A percentile compares a stretch with the other conserved stretches of the same genome.
Conservation (phyloP, 2,888 invertebrate species). For the Dione vanillae region DNA sequence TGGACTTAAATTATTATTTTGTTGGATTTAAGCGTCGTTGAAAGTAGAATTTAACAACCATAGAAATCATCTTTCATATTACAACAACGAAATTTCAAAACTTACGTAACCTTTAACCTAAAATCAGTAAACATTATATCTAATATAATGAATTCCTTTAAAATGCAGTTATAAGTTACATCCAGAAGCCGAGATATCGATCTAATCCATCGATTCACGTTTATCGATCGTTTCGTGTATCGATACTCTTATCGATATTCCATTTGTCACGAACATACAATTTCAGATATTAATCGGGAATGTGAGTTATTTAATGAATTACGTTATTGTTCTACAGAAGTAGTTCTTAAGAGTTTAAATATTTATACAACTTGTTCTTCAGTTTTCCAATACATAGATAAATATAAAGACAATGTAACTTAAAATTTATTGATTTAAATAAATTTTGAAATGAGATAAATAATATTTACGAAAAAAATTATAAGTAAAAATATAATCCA, state of each 20-base stretch:
- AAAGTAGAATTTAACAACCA: background rate
- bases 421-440: background rate
- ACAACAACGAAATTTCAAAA: background rate
- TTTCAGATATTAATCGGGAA: constrained; percentile 52
- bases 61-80: background rate
- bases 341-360: background rate
- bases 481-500: background rate
- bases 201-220: constrained; percentile 77
- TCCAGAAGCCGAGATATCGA: constrained; percentile 67
- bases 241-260: constrained; percentile 70
- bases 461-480: too few relatives aligned
- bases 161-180: constrained; percentile 56
- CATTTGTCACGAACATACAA: constrained; percentile 74
- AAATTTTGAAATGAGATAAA: background rate
- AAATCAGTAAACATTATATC: constrained; percentile 7
- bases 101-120: background rate
- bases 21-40: background rate
- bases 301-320: constrained; percentile 41
- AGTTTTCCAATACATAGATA: too few relatives aligned
- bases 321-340: constrained; percentile 24
- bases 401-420: background rate
- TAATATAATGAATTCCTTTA: constrained; percentile 35
- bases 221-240: constrained; percentile 71
- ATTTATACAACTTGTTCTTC: background rate
- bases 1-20: too few relatives aligned